Evolutionary conservation across 2,888 invertebrate genomes (phyloP).

Genomic region (Tenthredo scrophulariae): DNA sequence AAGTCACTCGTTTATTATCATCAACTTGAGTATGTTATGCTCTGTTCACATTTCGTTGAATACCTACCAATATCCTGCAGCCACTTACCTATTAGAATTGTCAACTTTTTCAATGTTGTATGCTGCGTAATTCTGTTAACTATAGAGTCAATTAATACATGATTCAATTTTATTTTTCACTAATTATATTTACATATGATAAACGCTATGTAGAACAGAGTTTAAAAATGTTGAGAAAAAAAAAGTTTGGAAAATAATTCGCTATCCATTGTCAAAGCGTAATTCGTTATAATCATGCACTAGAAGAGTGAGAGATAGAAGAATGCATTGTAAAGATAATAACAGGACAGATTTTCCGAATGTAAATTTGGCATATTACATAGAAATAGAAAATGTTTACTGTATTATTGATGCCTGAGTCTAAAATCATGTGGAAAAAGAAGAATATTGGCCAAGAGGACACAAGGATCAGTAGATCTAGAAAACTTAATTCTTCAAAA

Average conservation of each 20-base stretch:
- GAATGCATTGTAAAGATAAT: not conserved
- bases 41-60: constrained; percentile 7
- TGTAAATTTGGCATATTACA: not conserved
- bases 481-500: too few species aligned
- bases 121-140: not conserved
- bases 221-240: not conserved
- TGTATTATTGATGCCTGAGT: not conserved
- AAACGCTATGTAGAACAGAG: not conserved
- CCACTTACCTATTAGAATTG: not conserved
- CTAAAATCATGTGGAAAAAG: too few species aligned
- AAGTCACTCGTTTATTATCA: not conserved
- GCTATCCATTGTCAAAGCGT: not conserved
- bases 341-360: not conserved
- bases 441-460: too few species aligned
- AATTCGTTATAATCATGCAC: not conserved
- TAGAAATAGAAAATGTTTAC: not conserved
- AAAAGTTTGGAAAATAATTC: not conserved
- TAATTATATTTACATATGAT: not conserved
- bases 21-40: not conserved
- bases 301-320: not conserved
- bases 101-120: not conserved
- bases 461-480: too few species aligned
- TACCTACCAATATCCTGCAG: not conserved
- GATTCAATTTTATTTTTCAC: not conserved
- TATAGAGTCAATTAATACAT: not conserved